phyloP scores from a whole-genome alignment of 2,888 invertebrate species.

The Acleris emargana region DNA sequence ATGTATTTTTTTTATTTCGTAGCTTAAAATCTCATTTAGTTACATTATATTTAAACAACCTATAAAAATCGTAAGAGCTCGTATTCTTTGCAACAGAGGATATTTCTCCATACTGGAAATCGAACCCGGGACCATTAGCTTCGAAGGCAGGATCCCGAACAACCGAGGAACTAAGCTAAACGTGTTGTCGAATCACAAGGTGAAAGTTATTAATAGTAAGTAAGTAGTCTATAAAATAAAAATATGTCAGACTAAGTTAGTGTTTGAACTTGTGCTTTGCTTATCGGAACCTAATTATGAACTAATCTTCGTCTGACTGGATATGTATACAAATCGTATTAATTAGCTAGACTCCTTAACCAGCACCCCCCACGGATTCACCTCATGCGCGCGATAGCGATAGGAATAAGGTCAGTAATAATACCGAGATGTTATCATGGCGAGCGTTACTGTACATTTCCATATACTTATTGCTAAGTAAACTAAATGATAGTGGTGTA shows the following conservation, averaged over 20 bases:
- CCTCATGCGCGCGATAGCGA: slow-evolving; percentile 69
- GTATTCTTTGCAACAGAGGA: no score
- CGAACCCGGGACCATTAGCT: no score
- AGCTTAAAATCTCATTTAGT: no score
- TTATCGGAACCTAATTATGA: slow-evolving; percentile 31
- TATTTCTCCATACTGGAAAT: no score
- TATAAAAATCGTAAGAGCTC: no score
- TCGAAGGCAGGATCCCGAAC: no score
- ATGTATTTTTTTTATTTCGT: no score
- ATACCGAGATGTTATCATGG: slow-evolving; percentile 52
- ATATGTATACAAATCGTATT: slow-evolving; percentile 14
- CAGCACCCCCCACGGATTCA: slow-evolving; percentile 74
- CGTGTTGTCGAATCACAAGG: no score
- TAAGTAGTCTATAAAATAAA: no score
- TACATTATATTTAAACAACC: no score
- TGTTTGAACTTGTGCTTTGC: slow-evolving; percentile 6
- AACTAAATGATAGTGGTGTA: slow-evolving; percentile 34
- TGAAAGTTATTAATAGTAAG: no score
- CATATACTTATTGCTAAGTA: slow-evolving; percentile 48
- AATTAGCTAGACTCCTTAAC: slow-evolving; percentile 42
- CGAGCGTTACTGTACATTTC: slow-evolving; percentile 56
- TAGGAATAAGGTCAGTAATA: slow-evolving; percentile 54
- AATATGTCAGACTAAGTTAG: slow-evolving; percentile 10
- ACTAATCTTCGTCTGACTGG: background rate
- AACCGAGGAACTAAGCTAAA: no score